Evolutionary conservation across 2,797 vertebrate species (phyloP).

Genomic region (Crypturellus tataupa): DNA sequence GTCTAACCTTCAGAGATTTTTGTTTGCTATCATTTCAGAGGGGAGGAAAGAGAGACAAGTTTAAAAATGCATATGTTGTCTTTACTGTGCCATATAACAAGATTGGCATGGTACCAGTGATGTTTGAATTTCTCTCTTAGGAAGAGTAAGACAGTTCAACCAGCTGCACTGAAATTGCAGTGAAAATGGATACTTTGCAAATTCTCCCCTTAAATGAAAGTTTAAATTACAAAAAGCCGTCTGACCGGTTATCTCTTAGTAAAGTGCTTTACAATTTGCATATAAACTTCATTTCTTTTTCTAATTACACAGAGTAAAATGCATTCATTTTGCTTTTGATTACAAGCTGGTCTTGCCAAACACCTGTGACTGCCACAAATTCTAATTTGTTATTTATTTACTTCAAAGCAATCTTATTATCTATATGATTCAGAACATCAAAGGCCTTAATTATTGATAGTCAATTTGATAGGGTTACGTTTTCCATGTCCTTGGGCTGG

Average conservation of each 20-base stretch:
- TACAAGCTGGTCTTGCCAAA: conserved; percentile 82
- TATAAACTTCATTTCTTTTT: conserved; percentile 85
- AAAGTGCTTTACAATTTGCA: conserved; percentile 82
- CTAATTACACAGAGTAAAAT: conserved; percentile 84
- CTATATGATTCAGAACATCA: conserved; percentile 81
- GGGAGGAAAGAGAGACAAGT: conserved; percentile 9
- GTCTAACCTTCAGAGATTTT: conserved; percentile 36
- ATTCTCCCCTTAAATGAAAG: conserved; percentile 78
- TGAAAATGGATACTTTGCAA: conserved; percentile 79
- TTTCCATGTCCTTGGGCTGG: conserved; percentile 75
- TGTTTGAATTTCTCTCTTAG: conserved; percentile 76
- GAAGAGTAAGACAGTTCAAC: conserved; percentile 70
- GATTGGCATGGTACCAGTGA: conserved; percentile 69
- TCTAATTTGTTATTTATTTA: conserved; percentile 86
- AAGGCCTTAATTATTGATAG: conserved; percentile 84
- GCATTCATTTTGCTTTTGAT: conserved; percentile 83
- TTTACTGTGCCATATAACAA: conserved; percentile 63
- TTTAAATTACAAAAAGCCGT: conserved; percentile 79
- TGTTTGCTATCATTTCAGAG: not conserved
- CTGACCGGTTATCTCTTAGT: conserved; percentile 80
- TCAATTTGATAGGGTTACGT: conserved; percentile 75
- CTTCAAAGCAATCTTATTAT: conserved; percentile 86
- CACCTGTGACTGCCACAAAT: conserved; percentile 86
- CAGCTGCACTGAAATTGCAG: conserved; percentile 80
- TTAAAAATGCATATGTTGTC: conserved; percentile 73